Evolutionary conservation across 2,888 invertebrate genomes (phyloP).

Genomic region (Volucella bombylans): DNA sequence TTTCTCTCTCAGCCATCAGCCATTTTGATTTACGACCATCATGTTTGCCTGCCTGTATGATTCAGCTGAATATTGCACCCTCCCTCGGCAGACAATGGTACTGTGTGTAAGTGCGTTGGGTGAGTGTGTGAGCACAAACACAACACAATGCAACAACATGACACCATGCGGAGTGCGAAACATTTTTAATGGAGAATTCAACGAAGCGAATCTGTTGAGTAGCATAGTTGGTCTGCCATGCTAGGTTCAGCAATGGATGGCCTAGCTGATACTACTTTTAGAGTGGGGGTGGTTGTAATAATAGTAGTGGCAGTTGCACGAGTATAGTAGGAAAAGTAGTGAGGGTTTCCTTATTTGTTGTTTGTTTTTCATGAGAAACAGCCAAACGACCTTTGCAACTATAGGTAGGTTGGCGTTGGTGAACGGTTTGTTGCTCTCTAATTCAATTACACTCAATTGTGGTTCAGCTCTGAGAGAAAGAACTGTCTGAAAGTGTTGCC

Average conservation of each 20-base stretch:
- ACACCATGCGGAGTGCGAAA: conserved; percentile 60
- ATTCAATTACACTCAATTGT: conserved; percentile 63
- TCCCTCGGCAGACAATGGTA: conserved; percentile 43
- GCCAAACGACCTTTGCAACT: conserved; percentile 66
- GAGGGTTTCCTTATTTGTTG: conserved; percentile 38
- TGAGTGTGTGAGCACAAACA: conserved; percentile 40
- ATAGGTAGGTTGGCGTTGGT: conserved; percentile 33
- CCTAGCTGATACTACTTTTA: conserved; percentile 22
- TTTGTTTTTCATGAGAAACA: conserved; percentile 53
- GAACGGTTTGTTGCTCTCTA: conserved; percentile 48
- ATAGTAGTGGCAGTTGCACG: conserved; percentile 30
- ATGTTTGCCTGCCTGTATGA: conserved; percentile 64
- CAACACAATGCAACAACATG: conserved; percentile 11
- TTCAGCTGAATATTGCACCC: conserved; percentile 66
- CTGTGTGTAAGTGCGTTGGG: conserved; percentile 22
- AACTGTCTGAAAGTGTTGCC: conserved; percentile 45
- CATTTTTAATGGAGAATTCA: conserved; percentile 54
- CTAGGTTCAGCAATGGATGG: conserved; percentile 46
- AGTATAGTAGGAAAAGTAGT: neutral
- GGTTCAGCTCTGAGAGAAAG: conserved; percentile 2
- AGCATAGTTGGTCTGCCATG: conserved; percentile 52
- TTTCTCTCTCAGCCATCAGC: conserved; percentile 79
- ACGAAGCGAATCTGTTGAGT: conserved; percentile 52
- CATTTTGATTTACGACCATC: conserved; percentile 82
- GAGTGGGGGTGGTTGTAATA: conserved; percentile 62